Evolutionary conservation across 92 coral and sea anemone genomes (phyloP).

Genomic region (Ricordea florida): DNA sequence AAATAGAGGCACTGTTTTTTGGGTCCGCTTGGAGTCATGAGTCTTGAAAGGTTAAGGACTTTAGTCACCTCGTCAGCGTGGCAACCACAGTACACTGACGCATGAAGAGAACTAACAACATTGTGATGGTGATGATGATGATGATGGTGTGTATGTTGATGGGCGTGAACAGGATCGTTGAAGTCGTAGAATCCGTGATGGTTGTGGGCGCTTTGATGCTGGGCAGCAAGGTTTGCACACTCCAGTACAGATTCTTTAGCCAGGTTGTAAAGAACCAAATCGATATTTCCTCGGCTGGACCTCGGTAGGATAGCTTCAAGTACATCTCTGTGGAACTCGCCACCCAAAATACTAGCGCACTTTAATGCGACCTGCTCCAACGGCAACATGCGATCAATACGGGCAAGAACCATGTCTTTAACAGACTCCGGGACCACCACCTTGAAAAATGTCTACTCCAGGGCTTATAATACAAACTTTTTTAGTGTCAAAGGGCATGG

Average conservation of each 20-base stretch:
- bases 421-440: constrained; percentile 94
- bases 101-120: constrained; percentile 80
- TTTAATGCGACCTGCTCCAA: constrained; percentile 86
- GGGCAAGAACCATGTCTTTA: constrained; percentile 96
- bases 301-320: constrained; percentile 85
- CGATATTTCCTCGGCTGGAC: constrained; percentile 59
- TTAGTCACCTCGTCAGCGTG: constrained; percentile 89
- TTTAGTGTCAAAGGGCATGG: constrained; percentile 78
- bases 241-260: constrained; percentile 90
- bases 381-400: constrained; percentile 95
- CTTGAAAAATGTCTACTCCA: constrained; percentile 79
- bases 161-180: constrained; percentile 88
- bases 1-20: constrained; percentile 85
- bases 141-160: constrained; percentile 91
- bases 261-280: constrained; percentile 83
- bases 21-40: constrained; percentile 87
- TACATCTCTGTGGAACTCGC: constrained; percentile 73
- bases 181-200: constrained; percentile 98
- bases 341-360: constrained; percentile 90
- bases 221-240: constrained; percentile 88
- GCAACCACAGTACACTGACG: constrained; percentile 93
- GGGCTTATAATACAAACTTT: constrained; percentile 89
- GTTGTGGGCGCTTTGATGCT: constrained; percentile 91
- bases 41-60: constrained; percentile 81
- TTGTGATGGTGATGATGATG: constrained; percentile 99